Evolutionary conservation across 1,140 invertebrate genomes (phyloP), one percentile per base, ranked within the genome.

Genomic region (Drosophila chauvacae): DNA sequence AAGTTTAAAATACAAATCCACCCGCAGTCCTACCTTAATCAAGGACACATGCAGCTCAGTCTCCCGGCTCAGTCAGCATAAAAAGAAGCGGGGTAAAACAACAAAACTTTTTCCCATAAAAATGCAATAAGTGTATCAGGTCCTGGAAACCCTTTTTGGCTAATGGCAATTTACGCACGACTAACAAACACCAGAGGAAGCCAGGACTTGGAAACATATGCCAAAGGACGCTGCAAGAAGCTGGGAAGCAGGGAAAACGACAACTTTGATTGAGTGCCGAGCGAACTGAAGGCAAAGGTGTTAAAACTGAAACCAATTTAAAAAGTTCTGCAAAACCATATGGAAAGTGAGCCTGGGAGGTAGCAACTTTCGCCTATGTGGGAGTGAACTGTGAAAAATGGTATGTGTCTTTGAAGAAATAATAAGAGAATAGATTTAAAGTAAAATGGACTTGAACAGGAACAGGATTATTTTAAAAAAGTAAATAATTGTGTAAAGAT

Each of bases 271-370:
- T 87, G 83, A 88, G 80, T 87, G 83, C 45, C 80, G 56, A 51
- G 75, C 64, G 72, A 85, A 77, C 58, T 76, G 72, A 41, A 80
- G 70, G 75, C 65, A 60, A 71, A 83, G 84, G 83, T 87, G 84
- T 80, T 80, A 87, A 87, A 83, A 87, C 81, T 82, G 85, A 87
- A 87, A 87, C 84, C 84, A 87, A 87, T 87, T 87, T 87, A 87
- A 87, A 86, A 87, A 87, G 84, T 87, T 87, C 59, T 68, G 80
- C 72, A 59, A 77, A 80, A 80, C 80, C 83, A 87, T 87, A 87
- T 88, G 83, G 84, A 80, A 80, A 85, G 65, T 73, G 68, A 72
- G 70, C 66, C 68, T 33, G 35, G 41, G 45, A 35, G 37, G 70
- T 13, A 30, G 45, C 10, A 73, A 60, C 55, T 59, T 73, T 45